phyloP scores from a whole-genome alignment of 2,113 vertebrate species.

The Phoxinus phoxinus region DNA sequence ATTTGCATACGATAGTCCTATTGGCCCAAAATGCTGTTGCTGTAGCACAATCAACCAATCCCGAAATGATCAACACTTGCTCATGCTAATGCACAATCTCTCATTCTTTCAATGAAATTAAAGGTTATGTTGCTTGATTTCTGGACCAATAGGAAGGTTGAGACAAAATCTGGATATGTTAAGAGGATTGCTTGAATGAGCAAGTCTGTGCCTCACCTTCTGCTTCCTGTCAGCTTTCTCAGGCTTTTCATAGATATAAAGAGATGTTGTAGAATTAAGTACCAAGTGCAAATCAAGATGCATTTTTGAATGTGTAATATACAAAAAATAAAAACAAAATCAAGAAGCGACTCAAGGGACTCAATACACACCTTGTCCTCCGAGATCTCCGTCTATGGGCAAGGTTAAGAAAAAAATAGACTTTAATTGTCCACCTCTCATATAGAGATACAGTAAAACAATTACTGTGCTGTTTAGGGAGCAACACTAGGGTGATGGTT shows the following conservation, averaged over 20 bases:
- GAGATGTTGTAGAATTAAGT: background rate
- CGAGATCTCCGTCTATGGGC: conserved; percentile 58
- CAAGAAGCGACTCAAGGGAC: background rate
- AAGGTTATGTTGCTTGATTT: background rate
- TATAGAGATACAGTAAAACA: background rate
- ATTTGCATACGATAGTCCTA: background rate
- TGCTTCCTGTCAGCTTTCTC: conserved; percentile 63
- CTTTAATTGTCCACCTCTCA: background rate
- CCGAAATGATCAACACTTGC: background rate
- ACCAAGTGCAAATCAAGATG: background rate
- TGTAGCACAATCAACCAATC: background rate
- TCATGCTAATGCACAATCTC: background rate
- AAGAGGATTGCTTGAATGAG: background rate
- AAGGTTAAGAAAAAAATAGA: conserved; percentile 58
- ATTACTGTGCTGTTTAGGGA: background rate
- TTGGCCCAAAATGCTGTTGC: background rate
- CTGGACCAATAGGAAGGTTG: conserved; percentile 11
- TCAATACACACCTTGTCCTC: conserved; percentile 65
- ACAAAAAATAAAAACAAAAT: background rate
- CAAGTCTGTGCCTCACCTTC: conserved; percentile 58
- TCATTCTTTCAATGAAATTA: background rate
- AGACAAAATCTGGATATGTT: background rate
- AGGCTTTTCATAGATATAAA: conserved; percentile 26
- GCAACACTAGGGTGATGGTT: conserved; percentile 9
- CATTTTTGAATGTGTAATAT: background rate